These are phyloP conservation scores for Choristoneura rosaceana DNA, from an alignment of 2,888 invertebrate genomes.

Conservation along the genomic window DNA sequence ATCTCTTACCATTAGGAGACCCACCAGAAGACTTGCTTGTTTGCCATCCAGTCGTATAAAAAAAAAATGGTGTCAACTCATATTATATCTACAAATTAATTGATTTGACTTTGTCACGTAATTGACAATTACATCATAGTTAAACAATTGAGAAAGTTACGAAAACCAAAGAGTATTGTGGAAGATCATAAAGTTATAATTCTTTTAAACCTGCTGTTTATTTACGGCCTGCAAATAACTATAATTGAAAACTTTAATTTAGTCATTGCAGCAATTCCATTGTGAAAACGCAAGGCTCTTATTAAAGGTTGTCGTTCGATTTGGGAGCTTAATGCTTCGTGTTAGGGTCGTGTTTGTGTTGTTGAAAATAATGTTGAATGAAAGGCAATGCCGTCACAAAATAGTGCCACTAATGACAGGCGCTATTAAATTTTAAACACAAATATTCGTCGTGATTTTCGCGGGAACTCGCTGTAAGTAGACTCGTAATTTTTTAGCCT, in stretches of 20 bases:
- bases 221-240: conserved; percentile 65
- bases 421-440: conserved; percentile 23
- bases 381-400: conserved; percentile 67
- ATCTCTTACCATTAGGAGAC: no score
- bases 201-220: conserved; percentile 38
- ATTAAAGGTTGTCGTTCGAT: conserved; percentile 34
- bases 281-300: conserved; percentile 52
- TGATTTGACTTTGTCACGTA: background rate
- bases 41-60: no score
- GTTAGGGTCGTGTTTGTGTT: conserved; percentile 45
- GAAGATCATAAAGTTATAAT: background rate
- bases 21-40: no score
- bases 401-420: conserved; percentile 66
- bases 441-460: conserved; percentile 5
- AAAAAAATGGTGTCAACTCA: no score
- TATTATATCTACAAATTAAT: no score
- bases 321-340: conserved; percentile 40
- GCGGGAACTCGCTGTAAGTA: background rate
- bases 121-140: no score
- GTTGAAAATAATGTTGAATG: conserved; percentile 54
- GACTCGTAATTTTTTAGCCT: background rate
- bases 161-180: background rate
- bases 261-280: conserved; percentile 44
- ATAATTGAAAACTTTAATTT: conserved; percentile 38
- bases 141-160: background rate